Base-by-base conservation (phyloP, 2,113 vertebrate genomes). In the Phalacrocorax brasilianus region DNA sequence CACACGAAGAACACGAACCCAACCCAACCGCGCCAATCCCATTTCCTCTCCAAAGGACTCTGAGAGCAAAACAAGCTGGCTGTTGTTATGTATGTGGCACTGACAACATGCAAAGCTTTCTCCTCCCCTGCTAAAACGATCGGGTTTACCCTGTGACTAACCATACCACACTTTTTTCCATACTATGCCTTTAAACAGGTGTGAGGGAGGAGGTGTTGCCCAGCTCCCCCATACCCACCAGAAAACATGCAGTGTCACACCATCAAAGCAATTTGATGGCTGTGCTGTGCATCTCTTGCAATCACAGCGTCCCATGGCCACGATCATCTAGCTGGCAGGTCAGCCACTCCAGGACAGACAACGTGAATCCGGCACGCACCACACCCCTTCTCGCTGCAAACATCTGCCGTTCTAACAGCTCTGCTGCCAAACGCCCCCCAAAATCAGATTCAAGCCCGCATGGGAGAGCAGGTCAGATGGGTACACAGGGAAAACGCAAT, bases 1-100 rank as follows among this genome's bases (percentile, higher is more conserved):
- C 80, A 81, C 88, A 75, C 21, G 42, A 91, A 76, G 89, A 80
- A 85, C 72, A 96, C 72, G 52, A 90, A 89, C 77, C 80, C 92
- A 96, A 85, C 85, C 74, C 83, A 73, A 95, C 82, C 47, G 82
- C 12, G 32, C 72, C 83, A 88, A 65, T 74, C 78, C 59, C 28
- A 33, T 52, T 92, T 91, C 80, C 61, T 88, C 72, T 83, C 85
- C 91, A 63, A 61, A 92, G 93, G 70, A 58, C 89, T 53, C 21
- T 40, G 66, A 4, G 13, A 96, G 66, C 58, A 67, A 66, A 86
- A 53, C 63, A 71, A 91, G 78, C 49, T 35, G 65, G 71, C 42
- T 77, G 8, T 30, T 84, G 33, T 6, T 32, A 75, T 2, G 2
- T 20, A 26, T 11, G 40, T 61, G 53, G 55, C 78, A 86, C 59